Conservation (phyloP, 2,888 invertebrate species). For the Mesoligia furuncula region DNA sequence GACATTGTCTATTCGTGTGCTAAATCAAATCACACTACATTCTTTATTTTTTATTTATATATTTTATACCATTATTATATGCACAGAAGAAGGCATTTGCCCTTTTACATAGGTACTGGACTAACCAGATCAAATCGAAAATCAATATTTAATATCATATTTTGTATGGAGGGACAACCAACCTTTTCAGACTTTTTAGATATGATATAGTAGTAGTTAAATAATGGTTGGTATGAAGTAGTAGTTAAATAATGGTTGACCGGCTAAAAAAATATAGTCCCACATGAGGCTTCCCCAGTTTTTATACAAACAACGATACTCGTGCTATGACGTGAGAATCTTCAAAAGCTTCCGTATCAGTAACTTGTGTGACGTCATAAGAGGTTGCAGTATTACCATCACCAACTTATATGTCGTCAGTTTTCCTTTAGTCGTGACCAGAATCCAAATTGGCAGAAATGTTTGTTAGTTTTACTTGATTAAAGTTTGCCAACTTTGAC, state of each 20-base stretch:
- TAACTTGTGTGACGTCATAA: conserved; percentile 34
- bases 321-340: conserved; percentile 23
- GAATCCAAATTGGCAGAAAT: conserved; percentile 6
- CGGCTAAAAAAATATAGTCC: neutral
- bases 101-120: too few relatives aligned
- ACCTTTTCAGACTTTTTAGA: too few relatives aligned
- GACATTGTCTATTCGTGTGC: neutral
- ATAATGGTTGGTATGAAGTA: neutral
- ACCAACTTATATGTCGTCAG: conserved; percentile 31
- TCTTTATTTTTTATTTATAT: too few relatives aligned
- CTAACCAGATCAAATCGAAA: neutral
- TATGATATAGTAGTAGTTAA: neutral
- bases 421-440: conserved; percentile 38
- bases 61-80: too few relatives aligned
- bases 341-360: conserved; percentile 31
- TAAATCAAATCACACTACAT: too few relatives aligned
- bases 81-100: too few relatives aligned
- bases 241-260: neutral
- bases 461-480: conserved; percentile 13
- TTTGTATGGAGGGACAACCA: too few relatives aligned
- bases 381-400: conserved; percentile 11
- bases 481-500: neutral
- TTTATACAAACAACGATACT: conserved; percentile 1
- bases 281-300: neutral
- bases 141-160: neutral